A percentile compares a stretch with the other conserved stretches of the same genome.
Evolutionary conservation across 1,140 invertebrate species (phyloP).

Genomic region (Drosophila triauraria): DNA sequence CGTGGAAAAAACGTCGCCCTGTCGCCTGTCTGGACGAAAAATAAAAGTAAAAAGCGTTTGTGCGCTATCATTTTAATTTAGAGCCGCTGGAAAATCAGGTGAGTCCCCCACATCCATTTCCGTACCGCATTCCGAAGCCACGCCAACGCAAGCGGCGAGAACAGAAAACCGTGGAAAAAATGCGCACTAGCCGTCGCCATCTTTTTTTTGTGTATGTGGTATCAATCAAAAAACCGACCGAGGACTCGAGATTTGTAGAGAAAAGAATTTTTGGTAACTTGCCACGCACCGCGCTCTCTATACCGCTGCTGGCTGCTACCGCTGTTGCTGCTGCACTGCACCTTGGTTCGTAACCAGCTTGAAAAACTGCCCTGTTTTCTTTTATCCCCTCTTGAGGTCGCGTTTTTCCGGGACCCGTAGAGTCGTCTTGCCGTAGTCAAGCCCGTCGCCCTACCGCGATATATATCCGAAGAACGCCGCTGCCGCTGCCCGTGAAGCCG

Average conservation of each 20-base stretch:
- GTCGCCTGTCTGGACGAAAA: too few relatives aligned
- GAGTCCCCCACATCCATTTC: constrained; percentile 17
- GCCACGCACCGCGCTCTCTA: constrained; percentile 16
- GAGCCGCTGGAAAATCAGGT: constrained; percentile 7
- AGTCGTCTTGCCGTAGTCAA: constrained; percentile 17
- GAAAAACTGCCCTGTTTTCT: constrained; percentile 40
- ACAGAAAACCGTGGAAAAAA: constrained; percentile 30
- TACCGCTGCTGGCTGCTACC: constrained; percentile 20
- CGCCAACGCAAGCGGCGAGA: constrained; percentile 18
- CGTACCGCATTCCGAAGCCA: constrained; percentile 28
- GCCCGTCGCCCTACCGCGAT: constrained; percentile 40
- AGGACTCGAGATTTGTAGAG: constrained; percentile 16
- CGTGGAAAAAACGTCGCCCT: not conserved
- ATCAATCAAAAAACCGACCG: constrained; percentile 33
- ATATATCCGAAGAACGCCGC: constrained; percentile 34
- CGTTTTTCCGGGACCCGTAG: constrained; percentile 23
- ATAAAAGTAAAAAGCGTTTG: constrained; percentile 1
- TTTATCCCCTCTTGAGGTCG: constrained; percentile 45
- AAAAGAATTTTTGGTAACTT: constrained; percentile 14
- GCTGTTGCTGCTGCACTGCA: constrained; percentile 15
- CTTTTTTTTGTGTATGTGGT: constrained; percentile 63
- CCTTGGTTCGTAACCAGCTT: constrained; percentile 23
- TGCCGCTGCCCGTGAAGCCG: constrained; percentile 33
- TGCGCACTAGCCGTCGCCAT: constrained; percentile 59
- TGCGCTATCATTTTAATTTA: constrained; percentile 2